Percentiles rank a stretch among this genome's conserved stretches.
Conservation (phyloP, 2,888 invertebrate genomes). For the Drosophila falleni region DNA sequence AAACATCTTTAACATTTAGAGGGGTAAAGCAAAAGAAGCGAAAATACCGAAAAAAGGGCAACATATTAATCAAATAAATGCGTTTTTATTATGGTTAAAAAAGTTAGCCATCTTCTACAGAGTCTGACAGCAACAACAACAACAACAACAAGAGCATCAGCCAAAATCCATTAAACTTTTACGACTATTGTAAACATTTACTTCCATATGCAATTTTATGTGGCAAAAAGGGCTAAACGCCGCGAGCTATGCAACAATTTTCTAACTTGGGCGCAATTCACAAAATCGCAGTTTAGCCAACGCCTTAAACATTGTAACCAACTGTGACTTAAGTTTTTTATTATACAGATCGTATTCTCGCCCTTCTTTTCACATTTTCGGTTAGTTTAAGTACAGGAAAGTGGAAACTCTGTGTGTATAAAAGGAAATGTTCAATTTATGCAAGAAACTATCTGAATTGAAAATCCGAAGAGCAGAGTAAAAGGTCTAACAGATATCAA, state of each 20-base stretch:
- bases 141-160: conserved; percentile 28
- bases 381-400: conserved; percentile 25
- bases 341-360: conserved; percentile 2
- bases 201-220: conserved; percentile 80
- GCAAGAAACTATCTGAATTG: background rate
- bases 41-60: conserved; percentile 7
- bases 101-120: conserved; percentile 32
- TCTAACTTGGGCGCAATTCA: conserved; percentile 53
- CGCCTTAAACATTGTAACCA: conserved; percentile 65
- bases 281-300: conserved; percentile 42
- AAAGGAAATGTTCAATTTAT: conserved; percentile 48
- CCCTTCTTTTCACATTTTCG: background rate
- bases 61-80: conserved; percentile 71
- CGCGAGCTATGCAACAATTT: conserved; percentile 63
- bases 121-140: conserved; percentile 28
- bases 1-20: conserved; percentile 30
- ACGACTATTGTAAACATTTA: conserved; percentile 80
- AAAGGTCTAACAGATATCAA: background rate
- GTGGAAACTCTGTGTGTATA: conserved; percentile 12
- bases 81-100: conserved; percentile 60
- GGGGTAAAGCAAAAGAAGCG: background rate
- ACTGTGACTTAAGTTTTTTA: conserved; percentile 44
- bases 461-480: background rate
- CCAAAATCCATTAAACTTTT: conserved; percentile 80
- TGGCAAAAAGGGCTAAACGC: conserved; percentile 57